These are phyloP conservation scores for Poeciliopsis occidentalis DNA, from an alignment of 2,113 vertebrate species.

Conservation along the genomic window DNA sequence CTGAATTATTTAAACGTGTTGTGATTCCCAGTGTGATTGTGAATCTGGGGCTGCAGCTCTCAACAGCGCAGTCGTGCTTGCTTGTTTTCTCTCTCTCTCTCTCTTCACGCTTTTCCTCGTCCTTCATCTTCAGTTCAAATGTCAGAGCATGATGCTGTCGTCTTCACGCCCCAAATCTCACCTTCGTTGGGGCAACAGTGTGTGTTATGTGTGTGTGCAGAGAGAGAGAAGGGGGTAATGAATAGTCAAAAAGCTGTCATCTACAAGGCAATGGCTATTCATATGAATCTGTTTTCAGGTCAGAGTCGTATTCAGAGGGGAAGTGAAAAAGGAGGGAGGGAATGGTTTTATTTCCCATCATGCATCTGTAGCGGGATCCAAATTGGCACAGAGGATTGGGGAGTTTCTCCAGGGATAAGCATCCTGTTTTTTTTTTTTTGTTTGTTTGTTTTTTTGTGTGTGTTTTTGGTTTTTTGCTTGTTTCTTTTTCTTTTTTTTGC, in stretches of 20 bases:
- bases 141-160: slow-evolving; percentile 47
- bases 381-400: slow-evolving; percentile 76
- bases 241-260: slow-evolving; percentile 37
- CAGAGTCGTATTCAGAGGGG: slow-evolving; percentile 65
- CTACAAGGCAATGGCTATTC: slow-evolving; percentile 56
- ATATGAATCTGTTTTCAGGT: slow-evolving; percentile 79
- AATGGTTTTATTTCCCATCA: slow-evolving; percentile 77
- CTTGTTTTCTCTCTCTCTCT: slow-evolving; percentile 65
- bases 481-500: slow-evolving; percentile 17
- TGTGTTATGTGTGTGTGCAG: not conserved
- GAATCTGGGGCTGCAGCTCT: slow-evolving; percentile 80
- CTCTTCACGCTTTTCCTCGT: slow-evolving; percentile 33
- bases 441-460: too few relatives aligned
- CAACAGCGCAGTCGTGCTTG: slow-evolving; percentile 69
- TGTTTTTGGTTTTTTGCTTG: slow-evolving; percentile 10
- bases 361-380: slow-evolving; percentile 75
- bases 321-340: slow-evolving; percentile 44
- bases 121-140: slow-evolving; percentile 49
- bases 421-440: slow-evolving; percentile 42
- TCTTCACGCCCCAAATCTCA: slow-evolving; percentile 54
- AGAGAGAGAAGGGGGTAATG: slow-evolving; percentile 33
- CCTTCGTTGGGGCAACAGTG: slow-evolving; percentile 41
- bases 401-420: slow-evolving; percentile 72
- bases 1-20: slow-evolving; percentile 87
- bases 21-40: slow-evolving; percentile 84